Base-by-base conservation (phyloP, 2,888 invertebrate genomes). In the Abrostola triplasia region DNA sequence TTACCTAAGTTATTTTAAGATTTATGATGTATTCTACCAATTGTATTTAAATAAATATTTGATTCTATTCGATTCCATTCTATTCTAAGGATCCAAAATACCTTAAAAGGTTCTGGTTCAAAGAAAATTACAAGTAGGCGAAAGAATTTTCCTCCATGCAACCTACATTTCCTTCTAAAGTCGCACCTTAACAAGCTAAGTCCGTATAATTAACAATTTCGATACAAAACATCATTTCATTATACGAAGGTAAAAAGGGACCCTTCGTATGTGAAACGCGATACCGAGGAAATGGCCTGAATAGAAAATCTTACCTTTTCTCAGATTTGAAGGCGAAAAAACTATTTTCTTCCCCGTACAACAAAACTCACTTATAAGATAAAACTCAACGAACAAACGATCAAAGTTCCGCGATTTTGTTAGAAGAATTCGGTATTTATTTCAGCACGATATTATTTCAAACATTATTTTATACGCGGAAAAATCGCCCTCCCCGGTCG, bases 171-270 rank as follows among this genome's bases (percentile, higher is more conserved):
- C 36, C 36, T 36, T 6, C 11, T 36, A 49, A 62, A 61, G 47
- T 54, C 40, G 53, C 37, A 38, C 41, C 35, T 53, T 9, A 5
- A 54, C 51, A 75, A 58, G 59, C 65, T 72, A 67, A 70, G 62
- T 65, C 59, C 64, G 64, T 76, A 67, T 79, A 82, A 82, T 81
- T 79, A 83, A 77, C 71, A 67, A 77, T 79, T 77, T 80, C 77
- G 79, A 82, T 82, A 81, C 76, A 79, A 80, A 79, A 79, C 78
- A 79, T 73, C 73, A 77, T 81, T 82, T 79, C 76, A 83, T 84
- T 83, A 79, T 81, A 75, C 52, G 44, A 77, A 77, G 64, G 70
- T 66, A 57, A 64, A n/a, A 79, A 78, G 68, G 61, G 69, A 70
- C 73, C 77, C 66, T 69, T 70, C 67, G 67, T 63, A 80, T 79